A percentile compares a stretch with the other conserved stretches of the same genome.
These are phyloP conservation scores for Oligia fasciuncula DNA, from an alignment of 2,888 invertebrate species.

Conservation along the genomic window DNA sequence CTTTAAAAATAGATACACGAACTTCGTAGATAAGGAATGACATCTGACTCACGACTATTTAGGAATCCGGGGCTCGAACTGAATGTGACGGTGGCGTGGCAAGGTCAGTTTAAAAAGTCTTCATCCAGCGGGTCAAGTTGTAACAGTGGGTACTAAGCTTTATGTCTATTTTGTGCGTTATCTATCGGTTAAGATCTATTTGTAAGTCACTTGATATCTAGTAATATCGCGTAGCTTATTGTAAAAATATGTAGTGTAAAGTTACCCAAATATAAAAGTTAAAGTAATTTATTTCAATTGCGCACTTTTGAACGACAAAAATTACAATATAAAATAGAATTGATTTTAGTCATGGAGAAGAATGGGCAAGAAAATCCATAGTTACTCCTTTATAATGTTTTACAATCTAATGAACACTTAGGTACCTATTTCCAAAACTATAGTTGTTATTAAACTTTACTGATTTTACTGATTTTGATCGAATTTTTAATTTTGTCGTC, in stretches of 20 bases:
- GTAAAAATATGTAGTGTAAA: too few relatives aligned
- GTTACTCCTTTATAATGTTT: too few relatives aligned
- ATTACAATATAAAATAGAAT: too few relatives aligned
- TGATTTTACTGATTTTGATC: too few relatives aligned
- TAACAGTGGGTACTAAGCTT: conserved; percentile 20
- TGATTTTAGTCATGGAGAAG: too few relatives aligned
- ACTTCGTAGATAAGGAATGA: conserved; percentile 77
- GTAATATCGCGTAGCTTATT: background rate
- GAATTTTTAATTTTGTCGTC: too few relatives aligned
- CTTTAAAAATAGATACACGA: conserved; percentile 41
- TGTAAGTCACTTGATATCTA: background rate
- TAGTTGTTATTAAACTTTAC: background rate
- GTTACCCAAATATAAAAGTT: too few relatives aligned
- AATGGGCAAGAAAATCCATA: too few relatives aligned
- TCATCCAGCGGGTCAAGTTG: conserved; percentile 44
- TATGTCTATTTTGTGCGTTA: conserved; percentile 35
- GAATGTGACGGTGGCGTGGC: conserved; percentile 69
- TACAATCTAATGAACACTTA: too few relatives aligned
- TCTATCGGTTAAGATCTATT: conserved; percentile 11
- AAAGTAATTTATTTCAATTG: too few relatives aligned
- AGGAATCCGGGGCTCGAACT: conserved; percentile 73
- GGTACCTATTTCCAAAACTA: background rate
- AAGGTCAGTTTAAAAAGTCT: conserved; percentile 59
- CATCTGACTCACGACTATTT: conserved; percentile 83
- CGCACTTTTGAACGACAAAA: too few relatives aligned